Conservation (phyloP, 2,797 vertebrate species). For the Phaenicophaeus curvirostris region DNA sequence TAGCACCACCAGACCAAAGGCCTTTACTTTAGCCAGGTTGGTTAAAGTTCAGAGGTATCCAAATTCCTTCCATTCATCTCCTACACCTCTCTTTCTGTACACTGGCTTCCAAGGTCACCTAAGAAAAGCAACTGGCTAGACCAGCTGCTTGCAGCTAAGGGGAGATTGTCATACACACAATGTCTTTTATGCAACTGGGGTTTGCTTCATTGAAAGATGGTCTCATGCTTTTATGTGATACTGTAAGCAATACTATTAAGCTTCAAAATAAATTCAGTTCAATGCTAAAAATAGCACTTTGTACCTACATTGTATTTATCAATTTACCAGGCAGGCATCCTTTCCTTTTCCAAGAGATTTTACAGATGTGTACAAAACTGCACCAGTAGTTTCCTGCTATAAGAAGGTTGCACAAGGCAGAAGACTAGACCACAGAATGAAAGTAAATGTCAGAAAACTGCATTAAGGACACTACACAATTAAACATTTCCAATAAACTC, state of each 20-base stretch:
- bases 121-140: neutral
- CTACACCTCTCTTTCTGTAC: neutral
- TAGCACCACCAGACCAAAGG: neutral
- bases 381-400: neutral
- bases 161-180: neutral
- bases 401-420: neutral
- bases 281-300: neutral
- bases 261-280: constrained; percentile 39
- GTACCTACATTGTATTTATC: neutral
- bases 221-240: neutral
- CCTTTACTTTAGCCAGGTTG: neutral
- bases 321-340: neutral
- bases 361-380: neutral
- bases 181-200: neutral
- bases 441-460: neutral
- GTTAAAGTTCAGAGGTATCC: neutral
- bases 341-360: neutral
- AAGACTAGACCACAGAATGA: neutral
- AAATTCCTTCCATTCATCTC: neutral
- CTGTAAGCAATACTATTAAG: neutral
- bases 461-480: neutral
- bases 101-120: neutral
- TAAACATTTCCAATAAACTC: neutral
- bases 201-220: neutral
- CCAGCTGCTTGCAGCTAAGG: neutral